Percentiles rank a stretch among this genome's conserved stretches.
Conservation (phyloP, 2,888 invertebrate genomes). For the Empis stercorea region DNA sequence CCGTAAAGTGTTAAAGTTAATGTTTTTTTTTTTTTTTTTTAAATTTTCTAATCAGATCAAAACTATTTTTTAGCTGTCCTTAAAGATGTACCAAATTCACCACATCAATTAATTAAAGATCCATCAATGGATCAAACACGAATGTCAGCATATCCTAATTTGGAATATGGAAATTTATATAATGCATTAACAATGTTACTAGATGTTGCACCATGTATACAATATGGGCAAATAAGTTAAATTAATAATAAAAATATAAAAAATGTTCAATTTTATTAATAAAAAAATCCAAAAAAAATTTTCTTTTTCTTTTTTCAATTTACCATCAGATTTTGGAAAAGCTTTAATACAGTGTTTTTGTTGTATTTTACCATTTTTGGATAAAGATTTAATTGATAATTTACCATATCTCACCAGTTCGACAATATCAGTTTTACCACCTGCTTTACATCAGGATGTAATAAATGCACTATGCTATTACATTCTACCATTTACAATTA, state of each 20-base stretch:
- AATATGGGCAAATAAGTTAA: slow-evolving; percentile 72
- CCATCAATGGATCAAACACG: slow-evolving; percentile 75
- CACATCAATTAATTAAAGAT: slow-evolving; percentile 79
- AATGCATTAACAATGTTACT: slow-evolving; percentile 68
- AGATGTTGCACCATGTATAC: slow-evolving; percentile 86
- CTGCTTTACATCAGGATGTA: slow-evolving; percentile 83
- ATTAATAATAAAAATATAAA: slow-evolving; percentile 2
- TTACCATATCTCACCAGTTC: slow-evolving; percentile 90
- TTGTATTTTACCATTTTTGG: slow-evolving; percentile 89
- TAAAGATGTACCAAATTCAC: slow-evolving; percentile 90
- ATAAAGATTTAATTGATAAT: slow-evolving; percentile 90
- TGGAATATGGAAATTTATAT: slow-evolving; percentile 93
- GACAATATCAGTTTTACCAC: slow-evolving; percentile 84
- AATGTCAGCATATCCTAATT: slow-evolving; percentile 85
- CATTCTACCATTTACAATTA: slow-evolving; percentile 89
- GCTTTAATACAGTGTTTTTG: slow-evolving; percentile 87
- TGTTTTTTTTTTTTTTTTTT: background rate
- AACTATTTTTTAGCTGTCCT: slow-evolving; percentile 63
- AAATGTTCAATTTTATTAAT: no score
- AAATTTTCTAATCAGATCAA: background rate
- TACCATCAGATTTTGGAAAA: slow-evolving; percentile 92
- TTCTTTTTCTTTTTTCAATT: no score
- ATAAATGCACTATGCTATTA: slow-evolving; percentile 91
- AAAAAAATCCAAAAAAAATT: no score
- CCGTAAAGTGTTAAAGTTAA: background rate